These are phyloP conservation scores for Drosophila sulfurigaster DNA, from an alignment of 1,140 invertebrate species.

Conservation along the genomic window DNA sequence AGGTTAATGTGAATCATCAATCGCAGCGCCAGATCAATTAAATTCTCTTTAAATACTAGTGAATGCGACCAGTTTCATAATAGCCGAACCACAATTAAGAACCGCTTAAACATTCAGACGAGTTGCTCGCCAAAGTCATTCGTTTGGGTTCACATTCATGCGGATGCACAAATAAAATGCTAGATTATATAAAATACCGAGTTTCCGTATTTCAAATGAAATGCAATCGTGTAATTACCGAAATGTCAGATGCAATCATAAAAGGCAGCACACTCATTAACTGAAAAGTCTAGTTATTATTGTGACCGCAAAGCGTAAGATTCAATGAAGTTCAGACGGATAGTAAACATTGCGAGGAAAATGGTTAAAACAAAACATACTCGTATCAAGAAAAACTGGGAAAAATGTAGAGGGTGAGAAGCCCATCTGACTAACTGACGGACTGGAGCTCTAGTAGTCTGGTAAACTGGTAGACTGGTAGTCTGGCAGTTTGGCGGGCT, in stretches of 20 bases:
- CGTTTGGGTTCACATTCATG: constrained; percentile 45
- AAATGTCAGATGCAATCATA: constrained; percentile 39
- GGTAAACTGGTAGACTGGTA: background rate
- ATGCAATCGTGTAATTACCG: constrained; percentile 72
- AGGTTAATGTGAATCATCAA: constrained; percentile 44
- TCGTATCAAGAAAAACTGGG: constrained; percentile 14
- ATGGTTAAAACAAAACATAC: constrained; percentile 2
- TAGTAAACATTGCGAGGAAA: constrained; percentile 10
- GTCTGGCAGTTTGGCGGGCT: constrained; percentile 25
- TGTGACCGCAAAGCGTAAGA: constrained; percentile 53
- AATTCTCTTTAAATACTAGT: too few species aligned
- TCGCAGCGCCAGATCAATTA: too few species aligned
- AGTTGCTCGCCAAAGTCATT: constrained; percentile 56
- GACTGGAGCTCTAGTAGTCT: background rate
- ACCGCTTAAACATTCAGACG: constrained; percentile 45
- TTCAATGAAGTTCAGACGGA: constrained; percentile 54
- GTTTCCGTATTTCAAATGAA: constrained; percentile 55
- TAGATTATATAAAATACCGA: constrained; percentile 60
- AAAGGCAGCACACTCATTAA: constrained; percentile 49
- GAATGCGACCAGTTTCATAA: too few species aligned
- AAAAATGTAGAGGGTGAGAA: constrained; percentile 43
- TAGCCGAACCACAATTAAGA: too few species aligned
- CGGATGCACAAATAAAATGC: constrained; percentile 57
- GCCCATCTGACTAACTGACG: constrained; percentile 22
- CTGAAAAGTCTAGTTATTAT: constrained; percentile 55